Percentiles rank a stretch among this genome's conserved stretches.
Conservation (phyloP, 1,140 invertebrate genomes). For the Drosophila setifemur region DNA sequence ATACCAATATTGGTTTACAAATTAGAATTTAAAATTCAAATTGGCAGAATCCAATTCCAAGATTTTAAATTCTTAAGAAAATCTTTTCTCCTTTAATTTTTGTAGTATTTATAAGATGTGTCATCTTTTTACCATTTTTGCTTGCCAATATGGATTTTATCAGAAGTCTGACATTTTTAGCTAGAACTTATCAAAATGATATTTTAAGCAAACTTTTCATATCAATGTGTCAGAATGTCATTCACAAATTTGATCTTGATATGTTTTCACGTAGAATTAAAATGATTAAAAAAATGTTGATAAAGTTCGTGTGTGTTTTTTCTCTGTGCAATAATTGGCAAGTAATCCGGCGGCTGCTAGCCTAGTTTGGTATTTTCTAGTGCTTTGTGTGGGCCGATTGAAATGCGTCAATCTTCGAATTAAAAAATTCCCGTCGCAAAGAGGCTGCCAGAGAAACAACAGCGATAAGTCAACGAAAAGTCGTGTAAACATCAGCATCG, state of each 20-base stretch:
- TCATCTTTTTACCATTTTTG: too few relatives aligned
- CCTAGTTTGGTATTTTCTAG: conserved; percentile 16
- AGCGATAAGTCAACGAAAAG: conserved; percentile 35
- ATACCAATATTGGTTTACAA: too few relatives aligned
- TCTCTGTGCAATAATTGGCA: conserved; percentile 14
- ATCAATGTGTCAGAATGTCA: conserved; percentile 1
- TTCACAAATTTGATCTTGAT: not conserved
- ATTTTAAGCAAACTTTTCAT: not conserved
- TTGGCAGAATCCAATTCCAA: too few relatives aligned
- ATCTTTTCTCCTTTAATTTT: too few relatives aligned
- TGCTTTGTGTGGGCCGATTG: conserved; percentile 23
- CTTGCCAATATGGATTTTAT: too few relatives aligned
- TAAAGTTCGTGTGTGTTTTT: not conserved
- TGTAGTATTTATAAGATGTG: too few relatives aligned
- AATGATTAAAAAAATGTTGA: not conserved
- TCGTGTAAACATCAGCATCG: conserved; percentile 17
- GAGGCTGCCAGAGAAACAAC: conserved; percentile 23
- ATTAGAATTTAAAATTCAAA: too few relatives aligned
- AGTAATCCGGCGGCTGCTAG: conserved; percentile 6
- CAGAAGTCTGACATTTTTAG: conserved; percentile 14
- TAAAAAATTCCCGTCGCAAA: not conserved
- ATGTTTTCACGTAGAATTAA: not conserved
- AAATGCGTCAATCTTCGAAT: conserved; percentile 53
- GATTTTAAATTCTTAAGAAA: too few relatives aligned
- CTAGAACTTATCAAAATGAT: not conserved